These are phyloP conservation scores for Lithobates pipiens DNA, from an alignment of 2,797 vertebrate species.

Conservation along the genomic window DNA sequence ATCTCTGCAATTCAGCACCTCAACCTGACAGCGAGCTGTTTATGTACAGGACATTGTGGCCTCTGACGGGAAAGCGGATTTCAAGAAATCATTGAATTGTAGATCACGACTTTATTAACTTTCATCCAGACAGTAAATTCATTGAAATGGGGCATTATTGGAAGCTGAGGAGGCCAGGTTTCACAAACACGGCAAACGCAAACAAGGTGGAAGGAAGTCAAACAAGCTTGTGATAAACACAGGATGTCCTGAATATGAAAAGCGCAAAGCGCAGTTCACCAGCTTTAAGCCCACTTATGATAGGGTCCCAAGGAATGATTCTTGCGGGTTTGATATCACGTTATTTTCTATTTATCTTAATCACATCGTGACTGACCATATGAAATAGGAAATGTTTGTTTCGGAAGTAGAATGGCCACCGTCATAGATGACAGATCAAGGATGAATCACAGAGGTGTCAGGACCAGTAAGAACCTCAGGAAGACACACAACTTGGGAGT, in stretches of 20 bases:
- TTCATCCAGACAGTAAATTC: conserved; percentile 26
- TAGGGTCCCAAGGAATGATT: conserved; percentile 5
- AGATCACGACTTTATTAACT: conserved; percentile 32
- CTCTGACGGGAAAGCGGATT: conserved; percentile 40
- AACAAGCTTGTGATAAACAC: conserved; percentile 44
- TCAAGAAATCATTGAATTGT: conserved; percentile 47
- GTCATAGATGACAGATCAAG: neutral
- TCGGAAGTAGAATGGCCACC: neutral
- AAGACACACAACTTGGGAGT: neutral
- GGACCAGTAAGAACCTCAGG: neutral
- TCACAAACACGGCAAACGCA: conserved; percentile 37
- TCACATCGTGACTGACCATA: neutral
- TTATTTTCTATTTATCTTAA: neutral
- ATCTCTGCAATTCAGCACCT: too few relatives aligned
- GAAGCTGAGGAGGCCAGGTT: conserved; percentile 39
- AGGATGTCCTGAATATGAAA: conserved; percentile 38
- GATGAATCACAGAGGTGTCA: neutral
- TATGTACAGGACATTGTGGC: conserved; percentile 6
- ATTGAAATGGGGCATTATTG: conserved; percentile 45
- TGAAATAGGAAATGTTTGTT: too few relatives aligned
- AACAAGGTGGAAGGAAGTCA: conserved; percentile 45
- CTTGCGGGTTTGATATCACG: neutral
- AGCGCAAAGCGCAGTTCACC: conserved; percentile 9
- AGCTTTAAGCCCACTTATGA: conserved; percentile 9
- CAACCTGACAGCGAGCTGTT: neutral